phyloP scores from a whole-genome alignment of 1,140 invertebrate species.

The Capitella teleta region DNA sequence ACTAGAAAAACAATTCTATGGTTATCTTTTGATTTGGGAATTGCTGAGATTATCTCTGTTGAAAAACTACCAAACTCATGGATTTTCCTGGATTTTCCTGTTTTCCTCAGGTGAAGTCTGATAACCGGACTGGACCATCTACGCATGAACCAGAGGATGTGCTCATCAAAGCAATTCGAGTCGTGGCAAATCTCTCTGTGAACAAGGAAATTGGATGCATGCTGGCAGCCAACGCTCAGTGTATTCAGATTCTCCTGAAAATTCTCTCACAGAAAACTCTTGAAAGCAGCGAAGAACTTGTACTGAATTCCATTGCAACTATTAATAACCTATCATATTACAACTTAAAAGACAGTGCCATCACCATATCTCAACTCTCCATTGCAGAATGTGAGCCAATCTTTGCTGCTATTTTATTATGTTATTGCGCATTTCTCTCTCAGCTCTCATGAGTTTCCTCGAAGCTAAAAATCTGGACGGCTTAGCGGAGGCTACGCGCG shows the following conservation, averaged over 20 bases:
- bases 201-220: constrained; percentile 55
- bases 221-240: constrained; percentile 44
- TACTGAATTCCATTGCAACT: constrained; percentile 52
- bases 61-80: neutral
- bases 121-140: neutral
- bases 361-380: constrained; percentile 17
- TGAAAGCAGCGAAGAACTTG: constrained; percentile 53
- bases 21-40: neutral
- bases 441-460: constrained; percentile 43
- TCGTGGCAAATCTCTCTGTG: constrained; percentile 62
- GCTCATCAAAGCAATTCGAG: constrained; percentile 51
- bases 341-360: constrained; percentile 21
- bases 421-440: too few species aligned
- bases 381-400: too few species aligned
- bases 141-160: constrained; percentile 29
- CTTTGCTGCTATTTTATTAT: too few species aligned
- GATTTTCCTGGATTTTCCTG: too few species aligned
- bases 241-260: constrained; percentile 30
- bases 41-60: neutral
- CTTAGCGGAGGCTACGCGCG: constrained; percentile 52
- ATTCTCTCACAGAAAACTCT: constrained; percentile 10
- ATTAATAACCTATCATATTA: constrained; percentile 60
- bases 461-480: constrained; percentile 45
- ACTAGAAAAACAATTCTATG: too few species aligned
- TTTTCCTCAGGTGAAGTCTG: neutral